Percentiles rank a stretch among this genome's conserved stretches.
phyloP scores from a whole-genome alignment of 2,888 invertebrate genomes.

The Sarcophaga caerulescens region DNA sequence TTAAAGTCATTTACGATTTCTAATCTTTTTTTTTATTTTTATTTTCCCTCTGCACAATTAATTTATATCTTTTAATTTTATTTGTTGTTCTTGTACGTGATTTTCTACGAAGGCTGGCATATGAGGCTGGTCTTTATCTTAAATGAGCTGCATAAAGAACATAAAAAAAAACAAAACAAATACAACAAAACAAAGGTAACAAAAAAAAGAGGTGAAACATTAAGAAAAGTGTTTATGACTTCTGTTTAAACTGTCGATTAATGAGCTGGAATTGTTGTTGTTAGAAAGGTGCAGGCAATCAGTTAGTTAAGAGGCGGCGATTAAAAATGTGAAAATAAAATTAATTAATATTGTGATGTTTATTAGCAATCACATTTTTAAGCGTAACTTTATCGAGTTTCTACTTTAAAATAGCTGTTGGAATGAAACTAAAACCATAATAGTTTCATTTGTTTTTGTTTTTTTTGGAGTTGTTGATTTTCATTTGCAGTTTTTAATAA shows the following conservation, averaged over 20 bases:
- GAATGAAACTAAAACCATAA: background rate
- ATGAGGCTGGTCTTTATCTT: slow-evolving; percentile 10
- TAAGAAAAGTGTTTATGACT: slow-evolving; percentile 62
- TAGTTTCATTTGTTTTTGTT: slow-evolving; percentile 36
- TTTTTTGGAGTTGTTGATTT: background rate
- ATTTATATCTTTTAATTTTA: background rate
- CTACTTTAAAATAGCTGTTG: too few relatives aligned
- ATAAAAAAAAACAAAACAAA: background rate
- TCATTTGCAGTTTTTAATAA: slow-evolving; percentile 31
- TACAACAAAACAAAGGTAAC: background rate
- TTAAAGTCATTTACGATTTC: slow-evolving; percentile 28
- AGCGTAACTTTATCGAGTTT: too few relatives aligned
- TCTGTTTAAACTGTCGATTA: slow-evolving; percentile 61
- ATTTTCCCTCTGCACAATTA: background rate
- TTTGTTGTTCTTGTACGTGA: background rate
- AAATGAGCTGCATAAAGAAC: background rate
- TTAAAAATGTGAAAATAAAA: slow-evolving; percentile 26
- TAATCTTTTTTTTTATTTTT: background rate
- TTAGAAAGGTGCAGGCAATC: background rate
- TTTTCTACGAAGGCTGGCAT: background rate
- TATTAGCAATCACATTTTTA: too few relatives aligned
- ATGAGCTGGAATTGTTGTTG: slow-evolving; percentile 45
- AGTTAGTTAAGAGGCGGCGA: background rate
- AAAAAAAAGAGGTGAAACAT: slow-evolving; percentile 50
- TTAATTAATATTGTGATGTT: slow-evolving; percentile 39